Base-by-base conservation (phyloP, 2,113 vertebrate species). In the Ameiurus melas region DNA sequence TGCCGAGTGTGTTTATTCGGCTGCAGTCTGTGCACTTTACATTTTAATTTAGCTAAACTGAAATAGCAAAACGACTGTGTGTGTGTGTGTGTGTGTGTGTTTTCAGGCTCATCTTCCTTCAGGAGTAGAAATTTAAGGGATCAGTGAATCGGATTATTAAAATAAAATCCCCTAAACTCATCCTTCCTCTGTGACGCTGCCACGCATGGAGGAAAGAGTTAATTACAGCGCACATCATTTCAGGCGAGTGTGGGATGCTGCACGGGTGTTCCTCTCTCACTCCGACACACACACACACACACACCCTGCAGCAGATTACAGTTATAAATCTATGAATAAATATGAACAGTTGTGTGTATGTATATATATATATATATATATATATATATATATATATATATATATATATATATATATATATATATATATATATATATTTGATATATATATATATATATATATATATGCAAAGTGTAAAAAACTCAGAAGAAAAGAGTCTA, bases 111-210 rank as follows among this genome's bases (percentile, higher is more conserved):
- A 89, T 94, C 90, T 91, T 94, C 91, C 95, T 94, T 88, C 62
- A 84, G 93, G 94, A 93, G 93, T 77, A 85, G 90, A 93, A 95
- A 96, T 96, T 96, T 96, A 94, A 92, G 94, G 95, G 94, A 95
- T 96, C 95, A 95, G 90, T 96, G 95, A 94, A 95, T 96, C 95
- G 95, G 90, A 95, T 95, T 95, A 96, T 96, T 96, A 95, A 95
- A 95, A 94, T 92, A 92, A 92, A 95, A 90, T 89, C 90, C 93
- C 85, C 89, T 92, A 91, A 88, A 86, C 91, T 83, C 87, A 89
- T 88, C 89, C 92, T 88, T 87, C 90, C 60, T 87, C 70, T 84
- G 85, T 85, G 85, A 60, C 33, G 85, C 71, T 25, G 51, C 92
- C 93, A 90, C 92, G 95, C 94, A 88, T 95, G 94, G 95, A 95